phyloP scores from a whole-genome alignment of 2,113 vertebrate genomes.

The Psammodynastes pulverulentus region DNA sequence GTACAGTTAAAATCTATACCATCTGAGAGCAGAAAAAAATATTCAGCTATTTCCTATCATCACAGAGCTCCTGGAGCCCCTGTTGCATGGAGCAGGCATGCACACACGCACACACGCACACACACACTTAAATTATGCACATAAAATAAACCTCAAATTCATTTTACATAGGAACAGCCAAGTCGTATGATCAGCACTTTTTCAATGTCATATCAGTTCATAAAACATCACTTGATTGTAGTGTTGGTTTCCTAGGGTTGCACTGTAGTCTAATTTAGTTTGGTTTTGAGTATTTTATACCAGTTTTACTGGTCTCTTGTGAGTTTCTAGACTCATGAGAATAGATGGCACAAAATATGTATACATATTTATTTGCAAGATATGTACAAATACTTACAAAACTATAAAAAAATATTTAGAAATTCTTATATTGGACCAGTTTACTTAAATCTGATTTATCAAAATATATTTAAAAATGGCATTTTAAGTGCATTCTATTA shows the following conservation, averaged over 20 bases:
- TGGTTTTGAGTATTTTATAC: not conserved
- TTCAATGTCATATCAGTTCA: not conserved
- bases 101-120: not conserved
- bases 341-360: not conserved
- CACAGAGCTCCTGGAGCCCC: not conserved
- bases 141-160: not conserved
- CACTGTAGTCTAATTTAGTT: not conserved
- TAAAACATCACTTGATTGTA: not conserved
- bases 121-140: not conserved
- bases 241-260: not conserved
- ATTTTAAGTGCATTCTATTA: not conserved
- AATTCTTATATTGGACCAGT: not conserved
- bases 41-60: not conserved
- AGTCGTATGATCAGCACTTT: not conserved
- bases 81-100: rapidly evolving
- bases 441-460: conserved; percentile 20
- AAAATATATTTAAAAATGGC: conserved; percentile 32
- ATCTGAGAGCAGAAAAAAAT: not conserved
- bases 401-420: not conserved
- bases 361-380: not conserved
- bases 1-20: not conserved
- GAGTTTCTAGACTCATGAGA: not conserved
- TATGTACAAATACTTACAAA: not conserved
- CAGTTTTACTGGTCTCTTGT: not conserved
- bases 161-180: not conserved